phyloP scores from a whole-genome alignment of 2,113 vertebrate genomes.

The Felis catus region F.catus_Fca126_mat1.0 CM031419.1:210331001-210331500 shows the following conservation, averaged over 20 bases:
- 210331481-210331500: background rate
- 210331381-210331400: background rate
- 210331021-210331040: background rate
- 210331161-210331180: background rate
- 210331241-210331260: constrained; percentile 19
- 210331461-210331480: background rate
- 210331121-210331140: background rate
- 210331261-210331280: background rate
- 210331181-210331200: background rate
- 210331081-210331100: background rate
- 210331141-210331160: background rate
- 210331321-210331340: background rate
- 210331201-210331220: background rate
- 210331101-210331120: constrained; percentile 9
- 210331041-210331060: background rate
- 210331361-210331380: background rate
- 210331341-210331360: background rate
- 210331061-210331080: background rate
- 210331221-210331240: constrained; percentile 37
- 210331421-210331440: background rate
- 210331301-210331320: constrained; percentile 6
- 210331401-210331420: constrained; percentile 20
- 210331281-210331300: background rate
- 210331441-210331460: background rate
- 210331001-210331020: background rate